A percentile compares a stretch with the other conserved stretches of the same genome.
Evolutionary conservation across 2,113 vertebrate species (phyloP).

Genomic region (Nothocercus nigrocapillus): DNA sequence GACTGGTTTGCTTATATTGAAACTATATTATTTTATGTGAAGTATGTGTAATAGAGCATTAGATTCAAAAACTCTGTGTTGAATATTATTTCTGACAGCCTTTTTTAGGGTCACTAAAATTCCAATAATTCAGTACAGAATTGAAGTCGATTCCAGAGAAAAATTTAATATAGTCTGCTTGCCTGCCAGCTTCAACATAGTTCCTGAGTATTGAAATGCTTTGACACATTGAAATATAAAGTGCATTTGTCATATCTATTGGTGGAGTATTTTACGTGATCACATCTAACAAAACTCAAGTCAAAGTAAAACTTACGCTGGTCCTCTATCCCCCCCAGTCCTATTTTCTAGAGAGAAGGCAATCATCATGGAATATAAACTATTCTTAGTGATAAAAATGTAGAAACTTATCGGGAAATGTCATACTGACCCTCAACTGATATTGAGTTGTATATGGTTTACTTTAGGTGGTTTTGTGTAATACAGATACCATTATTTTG

Average conservation of each 20-base stretch:
- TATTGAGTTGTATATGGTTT: background rate
- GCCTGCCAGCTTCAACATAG: conserved; percentile 84
- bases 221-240: conserved; percentile 90
- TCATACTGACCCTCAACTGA: background rate
- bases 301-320: conserved; percentile 73
- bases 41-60: conserved; percentile 79
- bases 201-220: conserved; percentile 82
- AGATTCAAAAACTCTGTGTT: conserved; percentile 79
- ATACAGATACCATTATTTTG: background rate
- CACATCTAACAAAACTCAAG: conserved; percentile 80
- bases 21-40: conserved; percentile 82
- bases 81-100: conserved; percentile 87
- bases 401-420: conserved; percentile 8
- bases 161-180: conserved; percentile 87
- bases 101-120: conserved; percentile 89
- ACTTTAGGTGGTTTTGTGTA: background rate
- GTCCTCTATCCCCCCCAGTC: conserved; percentile 50
- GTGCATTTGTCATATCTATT: conserved; percentile 87
- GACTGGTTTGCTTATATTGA: conserved; percentile 77
- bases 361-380: conserved; percentile 39
- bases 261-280: conserved; percentile 80
- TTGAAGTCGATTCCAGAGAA: conserved; percentile 85
- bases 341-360: conserved; percentile 10
- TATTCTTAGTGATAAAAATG: conserved; percentile 51
- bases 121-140: conserved; percentile 88